phyloP scores from a whole-genome alignment of 2,797 vertebrate genomes.

The Agapornis canus region DNA sequence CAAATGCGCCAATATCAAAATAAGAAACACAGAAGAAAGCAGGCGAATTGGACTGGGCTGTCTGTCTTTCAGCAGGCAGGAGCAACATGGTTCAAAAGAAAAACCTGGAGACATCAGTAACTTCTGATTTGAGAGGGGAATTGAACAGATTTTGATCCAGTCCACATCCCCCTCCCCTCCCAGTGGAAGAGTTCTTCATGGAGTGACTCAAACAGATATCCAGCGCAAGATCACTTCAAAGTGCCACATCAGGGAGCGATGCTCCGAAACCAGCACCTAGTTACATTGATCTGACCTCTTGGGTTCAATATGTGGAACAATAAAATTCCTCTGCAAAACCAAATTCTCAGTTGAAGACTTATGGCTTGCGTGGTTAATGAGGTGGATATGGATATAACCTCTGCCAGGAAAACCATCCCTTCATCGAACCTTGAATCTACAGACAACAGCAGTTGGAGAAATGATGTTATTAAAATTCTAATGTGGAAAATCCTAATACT shows the following conservation, averaged over 20 bases:
- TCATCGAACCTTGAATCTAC: background rate
- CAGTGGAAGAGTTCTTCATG: background rate
- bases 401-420: background rate
- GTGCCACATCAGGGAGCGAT: background rate
- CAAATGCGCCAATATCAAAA: rapidly evolving
- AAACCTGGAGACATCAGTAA: background rate
- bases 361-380: rapidly evolving
- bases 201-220: background rate
- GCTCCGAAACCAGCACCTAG: background rate
- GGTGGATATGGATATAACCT: background rate
- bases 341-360: background rate
- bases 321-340: rapidly evolving
- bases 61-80: background rate
- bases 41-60: too few species aligned
- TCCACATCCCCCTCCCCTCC: background rate
- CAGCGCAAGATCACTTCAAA: too few species aligned
- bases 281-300: background rate
- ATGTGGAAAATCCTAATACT: constrained; percentile 9
- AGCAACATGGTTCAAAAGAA: background rate
- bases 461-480: background rate
- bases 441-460: background rate
- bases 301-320: background rate
- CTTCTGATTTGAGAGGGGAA: background rate
- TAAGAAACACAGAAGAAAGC: background rate
- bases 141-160: background rate